phyloP scores from a whole-genome alignment of 1,140 invertebrate species.

The Ceratosolen fusciceps region DNA sequence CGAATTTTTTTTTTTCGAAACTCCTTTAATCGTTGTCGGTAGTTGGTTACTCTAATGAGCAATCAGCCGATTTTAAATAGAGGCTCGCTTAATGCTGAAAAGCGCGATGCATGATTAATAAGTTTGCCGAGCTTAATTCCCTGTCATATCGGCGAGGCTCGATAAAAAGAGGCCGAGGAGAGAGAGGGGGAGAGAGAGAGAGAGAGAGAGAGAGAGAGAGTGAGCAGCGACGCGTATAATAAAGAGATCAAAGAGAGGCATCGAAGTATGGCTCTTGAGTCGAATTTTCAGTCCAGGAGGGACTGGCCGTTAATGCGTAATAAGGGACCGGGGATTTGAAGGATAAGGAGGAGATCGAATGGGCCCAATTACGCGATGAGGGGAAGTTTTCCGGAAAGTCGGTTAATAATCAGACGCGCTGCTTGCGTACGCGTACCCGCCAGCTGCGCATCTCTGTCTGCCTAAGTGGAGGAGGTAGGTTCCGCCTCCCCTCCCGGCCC shows the following conservation, averaged over 20 bases:
- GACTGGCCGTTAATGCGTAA: too few species aligned
- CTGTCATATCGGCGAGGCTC: too few species aligned
- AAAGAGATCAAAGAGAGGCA: slow-evolving; percentile 34
- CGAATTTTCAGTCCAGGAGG: too few species aligned
- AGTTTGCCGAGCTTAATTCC: not conserved
- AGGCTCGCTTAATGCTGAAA: not conserved
- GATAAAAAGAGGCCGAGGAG: too few species aligned
- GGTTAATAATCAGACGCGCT: too few species aligned
- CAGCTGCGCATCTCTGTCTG: too few species aligned
- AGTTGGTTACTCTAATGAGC: not conserved
- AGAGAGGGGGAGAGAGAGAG: not conserved
- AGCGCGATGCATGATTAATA: not conserved
- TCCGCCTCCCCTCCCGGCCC: too few species aligned
- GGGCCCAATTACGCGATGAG: slow-evolving; percentile 37
- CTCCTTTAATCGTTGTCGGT: not conserved
- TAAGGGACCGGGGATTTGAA: slow-evolving; percentile 29
- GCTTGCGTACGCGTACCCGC: too few species aligned
- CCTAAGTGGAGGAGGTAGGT: too few species aligned
- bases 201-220: slow-evolving; percentile 12
- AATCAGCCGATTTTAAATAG: not conserved
- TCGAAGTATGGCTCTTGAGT: too few species aligned
- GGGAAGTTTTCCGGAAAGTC: slow-evolving; percentile 27
- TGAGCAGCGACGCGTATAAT: not conserved
- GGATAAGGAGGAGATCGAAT: not conserved
- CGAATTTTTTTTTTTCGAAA: not conserved